Evolutionary conservation across 2,113 vertebrate genomes (phyloP).

Genomic region (Bos indicus): DNA sequence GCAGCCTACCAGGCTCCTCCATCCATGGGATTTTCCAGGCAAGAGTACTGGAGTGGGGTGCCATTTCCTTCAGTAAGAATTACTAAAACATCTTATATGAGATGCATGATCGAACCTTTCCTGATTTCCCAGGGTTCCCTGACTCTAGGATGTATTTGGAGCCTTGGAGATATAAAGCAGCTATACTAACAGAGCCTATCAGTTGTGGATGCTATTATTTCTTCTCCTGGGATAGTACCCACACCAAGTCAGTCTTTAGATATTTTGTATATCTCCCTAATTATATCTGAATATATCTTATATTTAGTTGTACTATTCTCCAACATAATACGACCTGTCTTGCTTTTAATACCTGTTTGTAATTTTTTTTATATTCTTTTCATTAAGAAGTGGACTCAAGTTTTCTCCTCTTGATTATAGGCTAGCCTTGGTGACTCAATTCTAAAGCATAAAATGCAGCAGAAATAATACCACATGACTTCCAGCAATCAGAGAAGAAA

Average conservation of each 20-base stretch:
- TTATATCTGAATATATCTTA: constrained; percentile 20
- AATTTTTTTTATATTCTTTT: background rate
- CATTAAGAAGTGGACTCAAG: constrained; percentile 1
- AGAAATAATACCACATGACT: background rate
- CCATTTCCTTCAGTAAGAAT: background rate
- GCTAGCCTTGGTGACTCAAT: background rate
- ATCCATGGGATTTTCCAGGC: no score
- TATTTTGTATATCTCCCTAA: background rate
- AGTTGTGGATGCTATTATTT: background rate
- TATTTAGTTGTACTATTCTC: constrained; percentile 24
- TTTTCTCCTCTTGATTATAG: background rate
- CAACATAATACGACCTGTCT: background rate
- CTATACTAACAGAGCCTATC: background rate
- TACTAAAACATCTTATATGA: background rate
- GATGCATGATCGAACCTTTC: background rate
- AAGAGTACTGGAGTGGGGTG: no score
- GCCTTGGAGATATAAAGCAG: background rate
- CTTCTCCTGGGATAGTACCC: constrained; percentile 18
- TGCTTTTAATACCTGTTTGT: background rate
- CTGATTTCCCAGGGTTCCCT: background rate
- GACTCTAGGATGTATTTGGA: background rate
- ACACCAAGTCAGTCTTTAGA: background rate
- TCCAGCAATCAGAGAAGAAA: background rate
- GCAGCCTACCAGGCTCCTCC: no score
- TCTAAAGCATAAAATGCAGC: constrained; percentile 18